Base-by-base conservation (phyloP, 2,113 vertebrate species). In the Lagopus leucura region DNA sequence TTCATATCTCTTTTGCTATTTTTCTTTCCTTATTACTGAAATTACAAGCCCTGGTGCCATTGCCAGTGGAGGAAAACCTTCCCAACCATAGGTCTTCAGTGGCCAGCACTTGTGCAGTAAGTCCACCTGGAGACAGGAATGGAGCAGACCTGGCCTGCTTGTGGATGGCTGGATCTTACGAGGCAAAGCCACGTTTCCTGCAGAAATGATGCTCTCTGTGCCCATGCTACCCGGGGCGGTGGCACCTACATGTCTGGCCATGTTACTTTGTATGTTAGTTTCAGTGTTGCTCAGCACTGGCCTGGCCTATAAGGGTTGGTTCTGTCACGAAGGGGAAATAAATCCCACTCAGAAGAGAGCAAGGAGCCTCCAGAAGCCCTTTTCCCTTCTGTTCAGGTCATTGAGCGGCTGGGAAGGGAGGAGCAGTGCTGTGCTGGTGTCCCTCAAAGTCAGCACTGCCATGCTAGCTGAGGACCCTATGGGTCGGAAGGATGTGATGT, bases 191-290 rank as follows among this genome's bases (percentile, higher is more conserved):
- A 0, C 28, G 7, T 36, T 65, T 20, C 14, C 38, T 72, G 27
- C 28, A 80, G 54, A 16, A 65, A 82, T 28, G 38, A 66, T 40
- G 21, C 60, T 42, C 36, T 28, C 32, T 60, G 54, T 61, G 58
- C 67, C n/a, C 3, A 6, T 15, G 12, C 48, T 60, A 13, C 34
- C 43, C 24, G 24, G 34, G 58, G 30, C 28, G 27, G 52, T 18
- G 55, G 13, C 1, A 27, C 5, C 12, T 32, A 13, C 0, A 0
- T 25, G 6, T 63, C 3, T 0, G 6, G 57, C 34, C 54, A 69
- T 38, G 3, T 32, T 80, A 82, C 32, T 52, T 17, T 15, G 80
- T 80, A 43, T 86, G 43, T 38, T 60, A 3, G 2, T 77, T 86
- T 93, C 64, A 69, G 38, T 80, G 36, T 57, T 93, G 16, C 36